phyloP scores from a whole-genome alignment of 2,888 invertebrate species.

The Orchestes rusci region DNA sequence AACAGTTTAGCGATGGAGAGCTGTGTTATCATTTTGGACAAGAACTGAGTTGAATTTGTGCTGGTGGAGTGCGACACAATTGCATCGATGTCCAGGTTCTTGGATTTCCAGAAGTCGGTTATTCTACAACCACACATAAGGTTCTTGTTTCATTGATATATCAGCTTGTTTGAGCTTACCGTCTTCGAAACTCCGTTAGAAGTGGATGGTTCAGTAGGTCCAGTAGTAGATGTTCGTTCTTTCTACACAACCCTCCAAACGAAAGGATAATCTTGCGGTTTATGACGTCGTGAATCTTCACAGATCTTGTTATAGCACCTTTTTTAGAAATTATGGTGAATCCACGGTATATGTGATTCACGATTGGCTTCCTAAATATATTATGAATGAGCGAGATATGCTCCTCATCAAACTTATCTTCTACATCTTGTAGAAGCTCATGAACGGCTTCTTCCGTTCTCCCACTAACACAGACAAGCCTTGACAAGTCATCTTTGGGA shows the following conservation, averaged over 20 bases:
- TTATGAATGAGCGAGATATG: constrained; percentile 34
- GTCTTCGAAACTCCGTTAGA: constrained; percentile 64
- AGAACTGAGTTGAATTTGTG: constrained; percentile 4
- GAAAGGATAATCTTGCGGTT: constrained; percentile 45
- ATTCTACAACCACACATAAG: too few species aligned
- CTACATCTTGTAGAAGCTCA: constrained; percentile 56
- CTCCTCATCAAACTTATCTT: constrained; percentile 39
- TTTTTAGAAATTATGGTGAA: constrained; percentile 50
- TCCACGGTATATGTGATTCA: constrained; percentile 69
- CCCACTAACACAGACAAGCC: constrained; percentile 69
- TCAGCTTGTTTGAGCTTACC: constrained; percentile 41
- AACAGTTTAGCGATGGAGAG: constrained; percentile 43
- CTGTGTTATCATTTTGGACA: constrained; percentile 51
- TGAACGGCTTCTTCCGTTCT: constrained; percentile 72
- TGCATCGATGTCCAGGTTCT: constrained; percentile 9
- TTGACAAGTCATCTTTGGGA: constrained; percentile 60
- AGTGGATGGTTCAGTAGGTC: constrained; percentile 66
- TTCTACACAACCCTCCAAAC: constrained; percentile 71
- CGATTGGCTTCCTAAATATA: constrained; percentile 41
- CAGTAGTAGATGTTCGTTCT: constrained; percentile 76
- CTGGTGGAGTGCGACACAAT: constrained; percentile 5
- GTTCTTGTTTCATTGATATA: too few species aligned
- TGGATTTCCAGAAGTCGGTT: too few species aligned
- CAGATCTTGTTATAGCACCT: constrained; percentile 31
- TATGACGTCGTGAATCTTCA: neutral